Evolutionary conservation across 2,888 invertebrate genomes (phyloP).

Genomic region (Stenolophus ochropezus): DNA sequence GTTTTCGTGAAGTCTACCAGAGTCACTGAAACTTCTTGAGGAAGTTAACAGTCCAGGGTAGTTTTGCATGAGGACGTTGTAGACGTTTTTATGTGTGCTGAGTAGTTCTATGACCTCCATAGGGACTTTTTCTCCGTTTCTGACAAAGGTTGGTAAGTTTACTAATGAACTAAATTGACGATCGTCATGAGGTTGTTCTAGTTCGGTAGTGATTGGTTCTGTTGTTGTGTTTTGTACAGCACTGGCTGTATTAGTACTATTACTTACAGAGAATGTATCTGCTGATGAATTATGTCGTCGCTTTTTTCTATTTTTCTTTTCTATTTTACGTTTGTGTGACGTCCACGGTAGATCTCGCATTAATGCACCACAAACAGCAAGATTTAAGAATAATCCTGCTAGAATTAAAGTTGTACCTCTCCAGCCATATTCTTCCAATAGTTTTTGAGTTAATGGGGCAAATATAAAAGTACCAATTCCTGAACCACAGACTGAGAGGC

Average conservation of each 20-base stretch:
- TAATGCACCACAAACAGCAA: constrained; percentile 87
- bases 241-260: constrained; percentile 80
- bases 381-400: constrained; percentile 87
- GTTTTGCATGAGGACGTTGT: constrained; percentile 83
- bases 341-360: constrained; percentile 87
- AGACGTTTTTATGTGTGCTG: constrained; percentile 81
- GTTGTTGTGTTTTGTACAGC: constrained; percentile 75
- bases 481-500: constrained; percentile 89
- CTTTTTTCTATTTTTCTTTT: constrained; percentile 78
- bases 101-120: constrained; percentile 84
- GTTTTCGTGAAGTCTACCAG: constrained; percentile 74
- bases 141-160: constrained; percentile 88
- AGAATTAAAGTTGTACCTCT: constrained; percentile 88
- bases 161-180: constrained; percentile 87
- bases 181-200: constrained; percentile 65
- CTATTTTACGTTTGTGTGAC: constrained; percentile 77
- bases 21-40: constrained; percentile 84
- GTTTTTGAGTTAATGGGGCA: constrained; percentile 84
- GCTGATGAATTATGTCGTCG: constrained; percentile 79
- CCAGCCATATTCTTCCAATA: constrained; percentile 88
- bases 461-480: constrained; percentile 93
- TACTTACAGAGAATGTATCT: constrained; percentile 82
- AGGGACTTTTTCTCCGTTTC: constrained; percentile 85
- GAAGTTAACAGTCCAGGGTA: constrained; percentile 84
- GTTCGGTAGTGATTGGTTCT: constrained; percentile 69